Evolutionary conservation across 2,113 vertebrate species (phyloP).

Genomic region (Martes martes): DNA sequence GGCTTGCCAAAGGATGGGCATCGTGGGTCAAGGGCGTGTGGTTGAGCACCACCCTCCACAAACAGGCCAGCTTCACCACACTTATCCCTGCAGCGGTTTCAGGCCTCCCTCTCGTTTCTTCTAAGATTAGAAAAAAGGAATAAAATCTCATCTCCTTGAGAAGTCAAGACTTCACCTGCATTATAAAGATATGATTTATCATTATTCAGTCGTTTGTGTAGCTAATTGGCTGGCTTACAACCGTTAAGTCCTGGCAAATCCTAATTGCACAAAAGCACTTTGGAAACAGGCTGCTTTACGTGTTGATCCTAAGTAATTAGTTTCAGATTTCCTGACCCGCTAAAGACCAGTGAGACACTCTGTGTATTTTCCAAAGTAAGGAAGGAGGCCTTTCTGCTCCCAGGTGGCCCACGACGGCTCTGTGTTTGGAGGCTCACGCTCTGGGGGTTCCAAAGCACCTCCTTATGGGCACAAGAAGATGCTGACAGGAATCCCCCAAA

Average conservation of each 20-base stretch:
- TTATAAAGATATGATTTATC: neutral
- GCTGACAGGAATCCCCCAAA: neutral
- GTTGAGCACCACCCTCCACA: neutral
- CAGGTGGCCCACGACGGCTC: neutral
- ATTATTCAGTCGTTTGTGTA: neutral
- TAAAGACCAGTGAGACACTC: too few species aligned
- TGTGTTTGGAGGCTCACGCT: fast-evolving
- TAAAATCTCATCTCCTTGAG: neutral
- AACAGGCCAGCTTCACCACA: fast-evolving
- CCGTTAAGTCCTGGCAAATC: neutral
- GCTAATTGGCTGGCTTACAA: neutral
- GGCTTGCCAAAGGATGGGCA: neutral
- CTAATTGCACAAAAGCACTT: neutral
- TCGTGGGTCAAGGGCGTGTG: fast-evolving
- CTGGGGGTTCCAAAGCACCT: fast-evolving
- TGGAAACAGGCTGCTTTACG: neutral
- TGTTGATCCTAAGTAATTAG: neutral
- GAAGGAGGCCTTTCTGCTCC: neutral
- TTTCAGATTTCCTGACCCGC: neutral
- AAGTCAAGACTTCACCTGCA: neutral
- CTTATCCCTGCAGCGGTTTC: fast-evolving
- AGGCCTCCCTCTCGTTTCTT: neutral
- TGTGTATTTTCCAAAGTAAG: fast-evolving
- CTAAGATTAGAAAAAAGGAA: neutral
- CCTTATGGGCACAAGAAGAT: neutral